Evolutionary conservation across 2,113 vertebrate genomes (phyloP).

Genomic region (Felis chaus): DNA sequence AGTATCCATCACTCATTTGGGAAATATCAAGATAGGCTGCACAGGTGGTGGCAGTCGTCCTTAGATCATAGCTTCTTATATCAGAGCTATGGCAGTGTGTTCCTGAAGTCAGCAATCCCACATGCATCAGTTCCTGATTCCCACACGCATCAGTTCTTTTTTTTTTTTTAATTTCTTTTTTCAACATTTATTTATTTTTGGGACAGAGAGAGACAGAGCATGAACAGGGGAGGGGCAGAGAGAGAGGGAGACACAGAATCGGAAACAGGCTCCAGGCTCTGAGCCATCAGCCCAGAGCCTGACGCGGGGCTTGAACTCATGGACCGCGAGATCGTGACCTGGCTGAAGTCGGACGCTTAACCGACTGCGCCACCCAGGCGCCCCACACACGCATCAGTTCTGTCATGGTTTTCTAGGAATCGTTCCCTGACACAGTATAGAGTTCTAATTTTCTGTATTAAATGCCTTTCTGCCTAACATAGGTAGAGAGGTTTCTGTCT

Average conservation of each 20-base stretch:
- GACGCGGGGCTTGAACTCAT: too few species aligned
- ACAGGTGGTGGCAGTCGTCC: neutral
- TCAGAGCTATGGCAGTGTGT: neutral
- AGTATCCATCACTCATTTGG: neutral
- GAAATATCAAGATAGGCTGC: neutral
- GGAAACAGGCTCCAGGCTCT: too few species aligned
- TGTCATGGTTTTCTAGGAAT: neutral
- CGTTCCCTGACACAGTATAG: neutral
- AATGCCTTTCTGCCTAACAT: neutral
- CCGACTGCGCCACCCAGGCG: too few species aligned
- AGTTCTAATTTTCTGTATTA: neutral
- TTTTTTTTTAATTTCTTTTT: too few species aligned
- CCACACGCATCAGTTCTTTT: neutral
- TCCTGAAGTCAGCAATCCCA: neutral
- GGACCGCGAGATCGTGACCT: too few species aligned
- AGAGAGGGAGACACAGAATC: too few species aligned
- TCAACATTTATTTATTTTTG: too few species aligned
- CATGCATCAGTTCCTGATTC: neutral
- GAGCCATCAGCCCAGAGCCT: too few species aligned
- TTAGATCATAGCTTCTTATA: neutral
- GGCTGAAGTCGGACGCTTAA: too few species aligned
- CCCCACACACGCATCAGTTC: neutral
- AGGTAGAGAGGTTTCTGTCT: neutral
- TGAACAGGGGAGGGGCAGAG: too few species aligned
- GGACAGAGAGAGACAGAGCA: too few species aligned